Conservation (phyloP, 2,113 vertebrate genomes). For the Cinclus mexicanus region DNA sequence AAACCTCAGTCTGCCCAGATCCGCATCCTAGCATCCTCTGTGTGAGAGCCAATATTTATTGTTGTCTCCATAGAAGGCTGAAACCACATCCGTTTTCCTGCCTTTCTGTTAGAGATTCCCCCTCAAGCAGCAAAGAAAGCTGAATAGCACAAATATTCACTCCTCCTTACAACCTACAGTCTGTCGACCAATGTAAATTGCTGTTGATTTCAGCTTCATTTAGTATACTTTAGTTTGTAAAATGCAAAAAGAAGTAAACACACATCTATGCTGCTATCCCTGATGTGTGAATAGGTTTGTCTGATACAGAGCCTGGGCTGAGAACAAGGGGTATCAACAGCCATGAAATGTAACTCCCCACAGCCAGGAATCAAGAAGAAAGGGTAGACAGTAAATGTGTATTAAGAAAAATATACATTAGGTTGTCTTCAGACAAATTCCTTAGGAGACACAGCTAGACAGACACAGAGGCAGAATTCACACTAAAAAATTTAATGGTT, state of each 20-base stretch:
- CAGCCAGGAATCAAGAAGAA: neutral
- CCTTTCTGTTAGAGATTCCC: neutral
- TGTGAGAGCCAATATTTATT: neutral
- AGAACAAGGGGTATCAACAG: neutral
- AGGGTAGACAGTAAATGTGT: neutral
- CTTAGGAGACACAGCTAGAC: neutral
- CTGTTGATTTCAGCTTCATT: constrained; percentile 9
- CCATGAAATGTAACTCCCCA: neutral
- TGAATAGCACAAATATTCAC: neutral
- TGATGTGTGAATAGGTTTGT: neutral
- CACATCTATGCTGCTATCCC: neutral
- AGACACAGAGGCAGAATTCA: neutral
- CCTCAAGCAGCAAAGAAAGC: neutral
- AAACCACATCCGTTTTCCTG: constrained; percentile 29
- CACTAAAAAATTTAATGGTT: neutral
- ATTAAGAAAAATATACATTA: neutral
- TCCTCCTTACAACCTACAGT: neutral
- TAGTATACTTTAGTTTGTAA: neutral
- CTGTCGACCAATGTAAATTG: neutral
- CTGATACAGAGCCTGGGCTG: neutral
- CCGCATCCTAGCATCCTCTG: neutral
- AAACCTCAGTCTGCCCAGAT: neutral
- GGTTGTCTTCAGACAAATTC: neutral
- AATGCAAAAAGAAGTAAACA: neutral
- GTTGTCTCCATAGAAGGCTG: neutral